Percentiles rank a stretch among this genome's conserved stretches.
Evolutionary conservation across 2,888 invertebrate species (phyloP).

Genomic region (Napeogenes sylphis): DNA sequence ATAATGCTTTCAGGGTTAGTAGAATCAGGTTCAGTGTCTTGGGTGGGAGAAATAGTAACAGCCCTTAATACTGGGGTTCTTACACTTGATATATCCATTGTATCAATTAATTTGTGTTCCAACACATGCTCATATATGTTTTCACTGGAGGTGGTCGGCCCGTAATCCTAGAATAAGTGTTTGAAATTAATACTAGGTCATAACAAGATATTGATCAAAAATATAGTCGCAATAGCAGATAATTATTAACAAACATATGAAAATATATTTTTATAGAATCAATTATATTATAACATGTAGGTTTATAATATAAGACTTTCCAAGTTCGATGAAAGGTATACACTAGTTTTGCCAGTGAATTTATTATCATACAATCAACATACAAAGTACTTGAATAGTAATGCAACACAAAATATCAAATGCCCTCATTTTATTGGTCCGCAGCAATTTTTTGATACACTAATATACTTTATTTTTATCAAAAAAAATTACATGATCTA

Average conservation of each 20-base stretch:
- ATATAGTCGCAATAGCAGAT: slow-evolving; percentile 28
- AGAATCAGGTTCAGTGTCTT: slow-evolving; percentile 71
- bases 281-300: not conserved
- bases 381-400: slow-evolving; percentile 30
- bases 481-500: slow-evolving; percentile 23
- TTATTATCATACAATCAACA: slow-evolving; percentile 48
- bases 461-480: slow-evolving; percentile 10
- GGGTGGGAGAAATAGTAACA: slow-evolving; percentile 58
- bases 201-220: slow-evolving; percentile 21
- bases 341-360: slow-evolving; percentile 30
- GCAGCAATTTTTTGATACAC: slow-evolving; percentile 32
- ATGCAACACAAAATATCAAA: slow-evolving; percentile 37
- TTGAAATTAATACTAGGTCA: slow-evolving; percentile 18
- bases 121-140: slow-evolving; percentile 67
- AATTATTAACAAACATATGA: not conserved
- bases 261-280: not conserved
- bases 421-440: slow-evolving; percentile 39
- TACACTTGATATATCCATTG: slow-evolving; percentile 69
- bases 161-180: slow-evolving; percentile 70
- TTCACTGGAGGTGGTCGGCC: slow-evolving; percentile 77
- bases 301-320: not conserved
- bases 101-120: slow-evolving; percentile 71
- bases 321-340: slow-evolving; percentile 2
- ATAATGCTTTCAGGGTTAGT: slow-evolving; percentile 70
- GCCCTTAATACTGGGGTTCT: slow-evolving; percentile 69